Percentiles rank a stretch among this genome's conserved stretches.
Evolutionary conservation across 2,888 invertebrate species (phyloP).

Genomic region (Dasypolia templi): DNA sequence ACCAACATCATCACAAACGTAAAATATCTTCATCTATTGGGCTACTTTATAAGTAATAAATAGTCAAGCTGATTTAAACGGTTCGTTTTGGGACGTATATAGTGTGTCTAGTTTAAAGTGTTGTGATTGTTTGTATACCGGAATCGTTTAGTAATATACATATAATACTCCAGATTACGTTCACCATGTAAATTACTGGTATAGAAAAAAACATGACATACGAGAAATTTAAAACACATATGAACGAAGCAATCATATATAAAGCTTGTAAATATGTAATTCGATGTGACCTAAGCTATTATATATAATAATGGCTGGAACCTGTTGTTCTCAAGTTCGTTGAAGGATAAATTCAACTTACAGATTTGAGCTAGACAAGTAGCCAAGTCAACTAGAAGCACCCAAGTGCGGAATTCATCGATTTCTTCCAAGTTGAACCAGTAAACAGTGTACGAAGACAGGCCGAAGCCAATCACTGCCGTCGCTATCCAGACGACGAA

Average conservation of each 20-base stretch:
- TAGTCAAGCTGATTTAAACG: neutral
- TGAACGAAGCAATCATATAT: too few relatives aligned
- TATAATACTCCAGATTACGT: too few relatives aligned
- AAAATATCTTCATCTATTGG: neutral
- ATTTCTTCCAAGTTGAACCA: conserved; percentile 41
- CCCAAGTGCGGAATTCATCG: conserved; percentile 47
- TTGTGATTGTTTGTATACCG: neutral
- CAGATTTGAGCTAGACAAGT: conserved; percentile 21
- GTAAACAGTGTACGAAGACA: conserved; percentile 42
- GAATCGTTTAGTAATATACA: too few relatives aligned
- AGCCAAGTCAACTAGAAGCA: conserved; percentile 32
- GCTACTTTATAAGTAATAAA: neutral
- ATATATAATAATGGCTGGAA: too few relatives aligned
- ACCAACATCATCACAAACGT: neutral
- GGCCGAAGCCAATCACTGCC: conserved; percentile 31
- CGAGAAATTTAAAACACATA: too few relatives aligned
- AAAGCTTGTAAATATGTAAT: too few relatives aligned
- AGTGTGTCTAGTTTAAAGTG: neutral
- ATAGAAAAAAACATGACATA: too few relatives aligned
- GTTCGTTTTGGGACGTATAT: neutral
- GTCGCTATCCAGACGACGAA: conserved; percentile 39
- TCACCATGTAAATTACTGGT: too few relatives aligned
- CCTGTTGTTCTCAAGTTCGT: too few relatives aligned
- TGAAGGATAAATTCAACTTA: conserved; percentile 11
- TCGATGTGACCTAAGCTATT: too few relatives aligned